phyloP scores from a whole-genome alignment of 2,888 invertebrate species.

The Tenthredo scrophulariae region DNA sequence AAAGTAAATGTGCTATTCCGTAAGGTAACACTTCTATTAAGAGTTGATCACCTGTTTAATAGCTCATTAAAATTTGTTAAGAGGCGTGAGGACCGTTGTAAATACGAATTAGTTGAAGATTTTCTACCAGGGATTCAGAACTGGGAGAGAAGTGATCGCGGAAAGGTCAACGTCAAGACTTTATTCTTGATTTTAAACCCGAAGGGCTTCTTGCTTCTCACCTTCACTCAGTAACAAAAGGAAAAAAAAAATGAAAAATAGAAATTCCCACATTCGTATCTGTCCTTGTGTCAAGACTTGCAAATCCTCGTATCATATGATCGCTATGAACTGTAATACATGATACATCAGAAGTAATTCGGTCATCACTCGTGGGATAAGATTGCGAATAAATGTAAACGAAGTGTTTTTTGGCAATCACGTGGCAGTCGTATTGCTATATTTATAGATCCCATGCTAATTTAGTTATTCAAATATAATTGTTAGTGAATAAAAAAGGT shows the following conservation, averaged over 20 bases:
- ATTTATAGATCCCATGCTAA: neutral
- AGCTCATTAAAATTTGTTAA: conserved; percentile 66
- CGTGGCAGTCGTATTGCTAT: neutral
- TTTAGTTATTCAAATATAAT: neutral
- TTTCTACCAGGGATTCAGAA: conserved; percentile 67
- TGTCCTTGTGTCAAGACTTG: neutral
- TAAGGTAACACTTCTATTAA: conserved; percentile 49
- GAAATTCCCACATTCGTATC: neutral
- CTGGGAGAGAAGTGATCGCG: conserved; percentile 55
- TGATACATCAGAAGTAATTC: neutral
- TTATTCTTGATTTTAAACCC: neutral
- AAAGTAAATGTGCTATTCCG: conserved; percentile 14
- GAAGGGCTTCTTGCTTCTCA: neutral
- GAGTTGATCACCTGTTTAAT: conserved; percentile 64
- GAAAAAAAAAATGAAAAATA: neutral
- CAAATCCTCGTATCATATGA: neutral
- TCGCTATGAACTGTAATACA: neutral
- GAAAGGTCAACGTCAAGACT: conserved; percentile 12
- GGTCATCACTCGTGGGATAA: neutral
- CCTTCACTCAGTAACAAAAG: neutral
- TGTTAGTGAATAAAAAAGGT: neutral
- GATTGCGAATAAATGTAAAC: neutral
- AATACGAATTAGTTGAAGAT: conserved; percentile 75
- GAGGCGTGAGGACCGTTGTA: conserved; percentile 75
- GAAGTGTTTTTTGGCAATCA: neutral